A percentile compares a stretch with the other conserved stretches of the same genome.
Conservation (phyloP, 2,797 vertebrate species). For the Tadarida brasiliensis region DNA sequence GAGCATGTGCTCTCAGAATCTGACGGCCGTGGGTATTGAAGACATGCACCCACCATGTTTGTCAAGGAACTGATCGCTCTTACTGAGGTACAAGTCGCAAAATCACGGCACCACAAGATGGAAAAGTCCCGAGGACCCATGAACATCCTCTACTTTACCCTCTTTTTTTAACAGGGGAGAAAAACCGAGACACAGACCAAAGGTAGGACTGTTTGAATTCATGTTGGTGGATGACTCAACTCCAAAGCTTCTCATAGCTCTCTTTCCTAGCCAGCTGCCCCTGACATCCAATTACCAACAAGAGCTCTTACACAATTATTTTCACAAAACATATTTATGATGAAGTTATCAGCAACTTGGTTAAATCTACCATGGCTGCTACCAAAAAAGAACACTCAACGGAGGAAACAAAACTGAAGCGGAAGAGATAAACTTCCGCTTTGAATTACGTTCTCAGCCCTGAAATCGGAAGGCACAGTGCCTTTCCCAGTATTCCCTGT, state of each 20-base stretch:
- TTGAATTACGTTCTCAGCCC: neutral
- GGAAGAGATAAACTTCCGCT: constrained; percentile 13
- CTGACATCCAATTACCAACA: neutral
- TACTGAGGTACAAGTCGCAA: neutral
- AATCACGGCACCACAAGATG: neutral
- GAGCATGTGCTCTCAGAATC: neutral
- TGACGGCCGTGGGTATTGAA: neutral
- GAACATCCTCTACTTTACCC: neutral
- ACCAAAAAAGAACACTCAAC: constrained; percentile 44
- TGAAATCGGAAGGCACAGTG: neutral
- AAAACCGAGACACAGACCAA: neutral
- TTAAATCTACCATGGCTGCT: neutral
- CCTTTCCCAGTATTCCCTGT: neutral
- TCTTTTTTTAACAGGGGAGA: neutral
- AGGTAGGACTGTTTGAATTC: neutral
- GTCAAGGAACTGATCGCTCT: neutral
- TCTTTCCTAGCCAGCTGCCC: neutral
- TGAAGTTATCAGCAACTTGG: neutral
- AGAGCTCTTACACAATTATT: neutral
- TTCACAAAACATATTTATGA: neutral
- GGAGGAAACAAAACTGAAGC: neutral
- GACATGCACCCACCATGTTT: neutral
- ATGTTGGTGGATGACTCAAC: neutral
- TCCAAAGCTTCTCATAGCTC: neutral
- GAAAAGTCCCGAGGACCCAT: neutral